These are phyloP conservation scores for Dasypolia templi DNA, from an alignment of 2,888 invertebrate genomes.

Conservation along the genomic window DNA sequence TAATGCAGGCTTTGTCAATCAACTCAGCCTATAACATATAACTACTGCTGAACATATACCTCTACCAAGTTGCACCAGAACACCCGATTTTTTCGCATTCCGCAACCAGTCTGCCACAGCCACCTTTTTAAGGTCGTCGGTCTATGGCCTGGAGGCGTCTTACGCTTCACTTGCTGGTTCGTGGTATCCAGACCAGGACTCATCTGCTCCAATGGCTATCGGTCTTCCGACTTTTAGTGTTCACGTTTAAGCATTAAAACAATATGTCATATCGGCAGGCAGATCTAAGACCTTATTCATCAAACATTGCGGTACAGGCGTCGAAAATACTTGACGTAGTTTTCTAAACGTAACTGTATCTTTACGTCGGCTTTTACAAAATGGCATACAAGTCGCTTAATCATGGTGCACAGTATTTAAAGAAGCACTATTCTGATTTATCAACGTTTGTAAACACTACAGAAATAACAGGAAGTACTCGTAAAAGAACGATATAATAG, in stretches of 20 bases:
- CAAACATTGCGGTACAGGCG: background rate
- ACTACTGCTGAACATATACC: background rate
- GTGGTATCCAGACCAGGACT: background rate
- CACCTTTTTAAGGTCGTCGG: background rate
- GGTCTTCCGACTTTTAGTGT: background rate
- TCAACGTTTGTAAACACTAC: too few species aligned
- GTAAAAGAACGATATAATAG: too few species aligned
- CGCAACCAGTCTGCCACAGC: background rate
- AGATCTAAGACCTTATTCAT: background rate
- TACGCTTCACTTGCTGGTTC: background rate
- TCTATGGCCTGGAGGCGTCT: too few species aligned
- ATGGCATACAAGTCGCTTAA: background rate
- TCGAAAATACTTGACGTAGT: background rate
- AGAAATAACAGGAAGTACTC: too few species aligned
- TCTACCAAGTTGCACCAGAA: background rate
- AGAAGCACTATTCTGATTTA: too few species aligned
- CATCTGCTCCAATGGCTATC: background rate
- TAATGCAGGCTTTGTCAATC: background rate
- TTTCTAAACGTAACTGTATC: background rate
- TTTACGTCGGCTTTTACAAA: background rate
- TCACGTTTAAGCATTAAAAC: background rate
- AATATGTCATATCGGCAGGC: background rate
- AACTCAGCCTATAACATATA: background rate
- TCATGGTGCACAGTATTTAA: background rate
- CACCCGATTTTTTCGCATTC: background rate